A percentile compares a stretch with the other conserved stretches of the same genome.
Evolutionary conservation across 2,113 vertebrate species (phyloP).

Genomic region (Entelurus aequoreus): DNA sequence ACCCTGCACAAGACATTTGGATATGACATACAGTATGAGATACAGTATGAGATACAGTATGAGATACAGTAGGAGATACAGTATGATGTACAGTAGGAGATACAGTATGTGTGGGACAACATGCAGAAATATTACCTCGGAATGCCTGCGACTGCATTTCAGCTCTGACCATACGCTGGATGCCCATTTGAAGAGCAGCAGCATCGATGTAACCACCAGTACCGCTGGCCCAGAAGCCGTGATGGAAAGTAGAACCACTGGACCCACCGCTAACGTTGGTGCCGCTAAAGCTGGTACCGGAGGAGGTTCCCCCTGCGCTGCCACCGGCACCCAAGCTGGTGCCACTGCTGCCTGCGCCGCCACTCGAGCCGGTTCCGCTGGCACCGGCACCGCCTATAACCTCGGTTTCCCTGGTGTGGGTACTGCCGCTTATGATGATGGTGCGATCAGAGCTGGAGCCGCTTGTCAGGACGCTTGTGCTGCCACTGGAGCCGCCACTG

Average conservation of each 20-base stretch:
- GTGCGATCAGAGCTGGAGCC: not conserved
- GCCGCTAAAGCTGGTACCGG: not conserved
- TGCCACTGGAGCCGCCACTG: slow-evolving; percentile 4
- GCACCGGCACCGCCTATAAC: not conserved
- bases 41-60: not conserved
- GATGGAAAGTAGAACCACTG: not conserved
- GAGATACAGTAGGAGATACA: not conserved
- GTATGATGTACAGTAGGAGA: too few species aligned
- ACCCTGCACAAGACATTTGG: slow-evolving; percentile 40
- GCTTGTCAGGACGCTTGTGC: not conserved
- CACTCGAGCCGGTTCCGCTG: not conserved
- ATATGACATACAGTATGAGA: not conserved
- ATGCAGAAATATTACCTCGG: slow-evolving; percentile 50
- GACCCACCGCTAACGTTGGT: not conserved
- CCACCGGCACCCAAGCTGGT: not conserved
- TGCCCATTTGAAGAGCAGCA: slow-evolving; percentile 23
- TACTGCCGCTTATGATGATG: not conserved
- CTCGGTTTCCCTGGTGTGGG: not conserved
- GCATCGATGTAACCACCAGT: slow-evolving; percentile 17
- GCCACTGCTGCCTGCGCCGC: not conserved
- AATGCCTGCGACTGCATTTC: slow-evolving; percentile 68
- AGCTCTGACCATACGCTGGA: slow-evolving; percentile 51
- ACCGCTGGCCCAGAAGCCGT: slow-evolving; percentile 7
- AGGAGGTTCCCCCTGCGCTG: not conserved
- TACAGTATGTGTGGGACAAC: not conserved